Evolutionary conservation across 2,888 invertebrate genomes (phyloP), one percentile per base, ranked within the genome.

Genomic region (Himalopsyche anomala): DNA sequence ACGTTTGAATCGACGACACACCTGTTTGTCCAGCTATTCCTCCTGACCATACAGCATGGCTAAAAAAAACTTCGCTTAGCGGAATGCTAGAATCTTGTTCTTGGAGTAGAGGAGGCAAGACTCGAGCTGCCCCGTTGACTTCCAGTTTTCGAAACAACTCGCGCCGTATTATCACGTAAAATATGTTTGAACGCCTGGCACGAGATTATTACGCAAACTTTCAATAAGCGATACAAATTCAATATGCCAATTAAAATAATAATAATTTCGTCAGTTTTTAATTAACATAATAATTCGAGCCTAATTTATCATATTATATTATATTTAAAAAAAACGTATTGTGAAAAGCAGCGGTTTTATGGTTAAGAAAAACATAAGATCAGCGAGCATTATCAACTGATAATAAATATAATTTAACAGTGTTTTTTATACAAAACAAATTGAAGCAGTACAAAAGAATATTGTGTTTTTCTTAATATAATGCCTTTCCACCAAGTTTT

Each of bases 21-120:
- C 74, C 36, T 74, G 74, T 74, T 74, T 74, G 74, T 74, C 74
- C 74, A 74, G 74, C 74, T 74, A 74, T 74, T 74, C 74, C 74
- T 74, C 74, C 74, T 15, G 74, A 74, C 74, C 74, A 74, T 74
- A 74, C 8, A 74, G 36, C 74, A 38, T 74, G 74, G 28, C 38
- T 36, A 36, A 74, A 74, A n/a, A 74, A 74, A 28, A 74, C 74
- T 36, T 36, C 74, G 19, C 74, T 74, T 38, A 74, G 74, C 74
- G 74, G 74, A 74, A 74, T 74, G 74, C 36, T 74, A 74, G 74
- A 74, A 74, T 74, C 74, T 74, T 74, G 74, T 74, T 74, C 74
- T 28, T 38, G 74, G 38, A 74, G 74, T 74, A 36, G 74, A 38
- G 74, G 74, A 38, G 74, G 38, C 36, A 74, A 62, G 28, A 74